Conservation (phyloP, 2,888 invertebrate genomes). For the Macroteleia sp. region DNA sequence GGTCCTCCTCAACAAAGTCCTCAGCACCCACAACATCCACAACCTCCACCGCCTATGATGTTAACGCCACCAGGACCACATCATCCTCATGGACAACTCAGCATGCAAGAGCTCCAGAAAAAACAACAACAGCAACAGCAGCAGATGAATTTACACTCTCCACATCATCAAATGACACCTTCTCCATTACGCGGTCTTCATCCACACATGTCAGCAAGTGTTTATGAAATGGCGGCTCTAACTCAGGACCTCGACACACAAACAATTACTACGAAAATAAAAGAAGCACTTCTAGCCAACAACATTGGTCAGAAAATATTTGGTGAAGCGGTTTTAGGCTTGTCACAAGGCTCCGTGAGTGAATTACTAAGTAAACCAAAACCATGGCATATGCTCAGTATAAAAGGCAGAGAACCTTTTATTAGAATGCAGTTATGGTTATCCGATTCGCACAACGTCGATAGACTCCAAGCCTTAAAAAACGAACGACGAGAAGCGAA, state of each 20-base stretch:
- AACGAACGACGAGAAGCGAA: constrained; percentile 96
- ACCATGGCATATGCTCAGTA: constrained; percentile 99
- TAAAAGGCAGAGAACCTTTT: constrained; percentile 98
- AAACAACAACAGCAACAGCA: constrained; percentile 86
- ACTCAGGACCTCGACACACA: constrained; percentile 98
- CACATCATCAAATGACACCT: constrained; percentile 87
- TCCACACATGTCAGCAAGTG: constrained; percentile 96
- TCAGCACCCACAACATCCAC: constrained; percentile 79
- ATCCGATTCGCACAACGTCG: constrained; percentile 97
- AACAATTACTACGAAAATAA: constrained; percentile 97
- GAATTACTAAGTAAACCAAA: constrained; percentile 98
- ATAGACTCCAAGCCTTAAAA: constrained; percentile 94
- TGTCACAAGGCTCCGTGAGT: constrained; percentile 98
- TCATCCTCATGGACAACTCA: constrained; percentile 89
- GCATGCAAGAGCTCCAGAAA: constrained; percentile 86
- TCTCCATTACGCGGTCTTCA: constrained; percentile 90
- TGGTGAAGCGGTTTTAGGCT: constrained; percentile 97
- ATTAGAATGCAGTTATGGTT: constrained; percentile 99
- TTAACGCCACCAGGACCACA: constrained; percentile 91
- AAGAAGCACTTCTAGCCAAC: constrained; percentile 97
- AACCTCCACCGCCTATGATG: constrained; percentile 87
- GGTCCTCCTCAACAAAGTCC: constrained; percentile 81
- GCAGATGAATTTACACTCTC: constrained; percentile 86
- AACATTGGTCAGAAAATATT: constrained; percentile 99
- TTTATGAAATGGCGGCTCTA: constrained; percentile 98